A percentile compares a stretch with the other conserved stretches of the same genome.
phyloP scores from a whole-genome alignment of 2,888 invertebrate genomes.

The Drosophila incognita region DNA sequence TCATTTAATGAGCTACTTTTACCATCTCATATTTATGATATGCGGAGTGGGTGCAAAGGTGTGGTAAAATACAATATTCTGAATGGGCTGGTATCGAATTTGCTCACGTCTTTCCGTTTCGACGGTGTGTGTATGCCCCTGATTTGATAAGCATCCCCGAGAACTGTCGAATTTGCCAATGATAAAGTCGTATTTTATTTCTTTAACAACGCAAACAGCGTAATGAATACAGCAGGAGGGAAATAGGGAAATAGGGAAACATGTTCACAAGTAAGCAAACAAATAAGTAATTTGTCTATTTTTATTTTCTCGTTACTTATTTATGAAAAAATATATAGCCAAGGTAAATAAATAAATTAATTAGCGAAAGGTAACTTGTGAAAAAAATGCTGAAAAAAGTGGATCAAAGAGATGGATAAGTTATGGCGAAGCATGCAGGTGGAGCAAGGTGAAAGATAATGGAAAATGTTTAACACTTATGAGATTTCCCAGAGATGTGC shows the following conservation, averaged over 20 bases:
- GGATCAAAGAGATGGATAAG: not conserved
- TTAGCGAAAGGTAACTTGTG: too few species aligned
- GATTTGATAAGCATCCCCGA: slow-evolving; percentile 52
- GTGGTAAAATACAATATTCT: slow-evolving; percentile 20
- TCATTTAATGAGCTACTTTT: slow-evolving; percentile 74
- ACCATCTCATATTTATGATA: slow-evolving; percentile 41
- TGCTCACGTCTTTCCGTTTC: slow-evolving; percentile 23
- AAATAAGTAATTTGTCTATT: slow-evolving; percentile 59
- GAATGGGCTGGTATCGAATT: slow-evolving; percentile 15
- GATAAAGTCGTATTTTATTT: slow-evolving; percentile 66
- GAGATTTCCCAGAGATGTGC: too few species aligned
- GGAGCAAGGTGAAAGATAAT: not conserved
- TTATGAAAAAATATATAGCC: not conserved
- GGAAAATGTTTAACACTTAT: not conserved
- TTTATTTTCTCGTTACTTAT: not conserved
- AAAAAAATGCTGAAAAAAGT: not conserved
- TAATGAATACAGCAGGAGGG: not conserved
- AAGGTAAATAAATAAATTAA: not conserved
- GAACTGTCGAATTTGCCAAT: slow-evolving; percentile 73
- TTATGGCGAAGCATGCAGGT: not conserved
- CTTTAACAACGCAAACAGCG: slow-evolving; percentile 26
- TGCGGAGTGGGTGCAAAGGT: not conserved
- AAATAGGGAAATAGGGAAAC: not conserved
- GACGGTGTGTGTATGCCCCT: slow-evolving; percentile 38
- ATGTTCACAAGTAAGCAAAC: slow-evolving; percentile 55